A percentile compares a stretch with the other conserved stretches of the same genome.
Evolutionary conservation across 2,888 invertebrate genomes (phyloP).

Genomic region (Stegophylla sp.): DNA sequence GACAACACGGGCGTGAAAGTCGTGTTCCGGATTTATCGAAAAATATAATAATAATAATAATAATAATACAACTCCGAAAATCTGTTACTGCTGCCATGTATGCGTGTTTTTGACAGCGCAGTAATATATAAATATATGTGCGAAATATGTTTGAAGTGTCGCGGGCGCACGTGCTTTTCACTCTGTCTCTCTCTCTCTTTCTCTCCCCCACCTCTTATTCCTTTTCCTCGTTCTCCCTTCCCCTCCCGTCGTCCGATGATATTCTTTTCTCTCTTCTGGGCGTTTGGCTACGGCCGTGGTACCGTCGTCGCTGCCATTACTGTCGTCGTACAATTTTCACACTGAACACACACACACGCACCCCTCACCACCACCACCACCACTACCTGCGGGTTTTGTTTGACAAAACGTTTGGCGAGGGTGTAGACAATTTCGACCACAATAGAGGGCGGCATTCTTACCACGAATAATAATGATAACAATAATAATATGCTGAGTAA

Average conservation of each 20-base stretch:
- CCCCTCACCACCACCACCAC: neutral
- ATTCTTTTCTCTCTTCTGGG: neutral
- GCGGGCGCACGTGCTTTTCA: conserved; percentile 28
- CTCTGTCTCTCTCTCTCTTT: neutral
- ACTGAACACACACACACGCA: neutral
- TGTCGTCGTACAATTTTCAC: conserved; percentile 1
- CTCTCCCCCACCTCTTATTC: neutral
- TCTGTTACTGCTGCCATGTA: neutral
- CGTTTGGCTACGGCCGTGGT: neutral
- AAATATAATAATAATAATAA: neutral
- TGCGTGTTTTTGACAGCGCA: conserved; percentile 49
- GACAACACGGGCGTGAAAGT: no score
- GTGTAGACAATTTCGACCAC: conserved; percentile 26
- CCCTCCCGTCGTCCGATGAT: neutral
- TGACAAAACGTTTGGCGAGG: conserved; percentile 29
- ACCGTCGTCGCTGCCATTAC: neutral
- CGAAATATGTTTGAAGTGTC: conserved; percentile 44
- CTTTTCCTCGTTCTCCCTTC: neutral
- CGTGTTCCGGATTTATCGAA: neutral
- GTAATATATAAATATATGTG: neutral
- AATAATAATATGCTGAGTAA: no score
- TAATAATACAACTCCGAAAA: neutral
- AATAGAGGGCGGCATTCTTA: no score
- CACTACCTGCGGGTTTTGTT: conserved; percentile 28
- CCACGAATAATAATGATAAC: no score